A percentile compares a stretch with the other conserved stretches of the same genome.
phyloP scores from a whole-genome alignment of 2,113 vertebrate genomes.

The Psittacula cyanocephala region DNA sequence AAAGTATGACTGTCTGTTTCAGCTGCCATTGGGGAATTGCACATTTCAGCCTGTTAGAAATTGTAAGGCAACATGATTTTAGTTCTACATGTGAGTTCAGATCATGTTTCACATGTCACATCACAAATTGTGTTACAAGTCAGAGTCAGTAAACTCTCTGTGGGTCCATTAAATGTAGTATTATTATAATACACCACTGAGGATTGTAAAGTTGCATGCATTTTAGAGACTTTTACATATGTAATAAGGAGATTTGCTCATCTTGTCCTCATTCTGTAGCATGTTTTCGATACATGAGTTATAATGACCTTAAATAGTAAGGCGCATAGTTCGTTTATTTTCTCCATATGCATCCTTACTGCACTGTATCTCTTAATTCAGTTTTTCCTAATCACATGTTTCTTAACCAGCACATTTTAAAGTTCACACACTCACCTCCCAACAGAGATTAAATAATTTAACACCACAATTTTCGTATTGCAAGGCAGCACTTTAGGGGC shows the following conservation, averaged over 20 bases:
- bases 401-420: not conserved
- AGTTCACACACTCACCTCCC: not conserved
- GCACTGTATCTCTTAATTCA: not conserved
- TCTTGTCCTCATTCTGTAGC: not conserved
- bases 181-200: not conserved
- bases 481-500: not conserved
- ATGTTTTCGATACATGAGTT: not conserved
- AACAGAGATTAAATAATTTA: not conserved
- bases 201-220: not conserved
- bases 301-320: not conserved
- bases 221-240: not conserved
- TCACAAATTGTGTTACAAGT: not conserved
- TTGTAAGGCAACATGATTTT: not conserved
- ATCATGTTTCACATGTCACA: not conserved
- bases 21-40: constrained; percentile 13
- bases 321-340: not conserved
- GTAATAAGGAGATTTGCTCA: not conserved
- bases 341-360: not conserved
- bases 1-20: constrained; percentile 19
- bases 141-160: not conserved
- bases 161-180: not conserved
- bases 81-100: not conserved
- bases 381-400: not conserved
- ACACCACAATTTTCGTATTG: not conserved
- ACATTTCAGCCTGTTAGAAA: constrained; percentile 65